A percentile compares a stretch with the other conserved stretches of the same genome.
These are phyloP conservation scores for Arge pagana DNA, from an alignment of 2,888 invertebrate genomes.

Conservation along the genomic window DNA sequence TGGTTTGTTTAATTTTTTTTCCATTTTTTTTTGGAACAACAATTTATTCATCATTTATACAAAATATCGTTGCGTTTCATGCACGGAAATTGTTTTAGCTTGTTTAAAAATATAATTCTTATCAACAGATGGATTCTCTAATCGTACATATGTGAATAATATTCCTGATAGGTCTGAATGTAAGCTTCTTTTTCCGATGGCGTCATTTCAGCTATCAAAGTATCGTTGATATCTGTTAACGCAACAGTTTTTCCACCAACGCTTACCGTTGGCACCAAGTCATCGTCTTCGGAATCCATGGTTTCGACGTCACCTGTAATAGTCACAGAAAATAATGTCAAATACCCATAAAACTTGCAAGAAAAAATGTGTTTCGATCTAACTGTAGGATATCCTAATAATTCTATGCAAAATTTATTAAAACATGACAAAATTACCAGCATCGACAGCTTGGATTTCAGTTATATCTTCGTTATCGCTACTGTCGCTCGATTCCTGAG, in stretches of 20 bases:
- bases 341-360: background rate
- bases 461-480: constrained; percentile 78
- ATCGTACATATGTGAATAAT: constrained; percentile 88
- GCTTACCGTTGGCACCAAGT: constrained; percentile 79
- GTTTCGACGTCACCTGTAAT: constrained; percentile 70
- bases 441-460: constrained; percentile 68
- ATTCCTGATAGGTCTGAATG: constrained; percentile 91
- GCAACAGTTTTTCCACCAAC: constrained; percentile 81
- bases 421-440: constrained; percentile 62
- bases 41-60: constrained; percentile 34
- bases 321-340: constrained; percentile 12
- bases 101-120: constrained; percentile 22
- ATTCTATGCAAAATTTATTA: too few species aligned
- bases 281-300: constrained; percentile 78
- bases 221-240: constrained; percentile 83
- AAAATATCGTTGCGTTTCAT: constrained; percentile 39
- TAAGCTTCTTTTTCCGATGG: constrained; percentile 91
- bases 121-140: constrained; percentile 52
- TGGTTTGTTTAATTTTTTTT: too few species aligned
- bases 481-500: constrained; percentile 71
- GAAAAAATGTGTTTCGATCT: too few species aligned
- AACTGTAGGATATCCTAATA: too few species aligned
- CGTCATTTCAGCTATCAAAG: constrained; percentile 87
- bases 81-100: constrained; percentile 22
- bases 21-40: background rate